Evolutionary conservation across 2,888 invertebrate species (phyloP).

Genomic region (Monoplex corrugatus): DNA sequence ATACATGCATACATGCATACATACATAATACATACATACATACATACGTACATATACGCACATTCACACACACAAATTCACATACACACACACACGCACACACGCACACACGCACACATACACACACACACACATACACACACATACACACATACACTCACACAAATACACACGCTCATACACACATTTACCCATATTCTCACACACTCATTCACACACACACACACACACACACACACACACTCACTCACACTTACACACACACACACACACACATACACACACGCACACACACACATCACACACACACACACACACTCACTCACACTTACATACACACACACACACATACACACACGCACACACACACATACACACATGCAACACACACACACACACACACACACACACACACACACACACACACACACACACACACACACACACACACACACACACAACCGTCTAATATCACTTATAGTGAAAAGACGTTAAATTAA

Average conservation of each 20-base stretch:
- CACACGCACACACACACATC: slow-evolving; percentile 23
- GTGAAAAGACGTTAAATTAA: no score
- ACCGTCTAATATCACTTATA: no score
- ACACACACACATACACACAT: neutral
- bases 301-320: neutral
- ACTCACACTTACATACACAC: neutral
- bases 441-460: no score
- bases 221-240: neutral
- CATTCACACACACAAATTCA: neutral
- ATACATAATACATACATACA: neutral
- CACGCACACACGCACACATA: neutral
- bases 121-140: neutral
- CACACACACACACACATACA: neutral
- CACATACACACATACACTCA: neutral
- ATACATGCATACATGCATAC: neutral
- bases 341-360: neutral
- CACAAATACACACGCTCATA: neutral
- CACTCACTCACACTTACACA: neutral
- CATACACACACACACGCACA: neutral
- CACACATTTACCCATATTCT: neutral
- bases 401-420: no score
- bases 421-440: no score
- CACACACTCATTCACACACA: neutral
- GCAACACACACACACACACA: no score
- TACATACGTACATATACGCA: neutral